Base-by-base conservation (phyloP, 2,888 invertebrate species). In the Vannuccia rotundouncinata region DNA sequence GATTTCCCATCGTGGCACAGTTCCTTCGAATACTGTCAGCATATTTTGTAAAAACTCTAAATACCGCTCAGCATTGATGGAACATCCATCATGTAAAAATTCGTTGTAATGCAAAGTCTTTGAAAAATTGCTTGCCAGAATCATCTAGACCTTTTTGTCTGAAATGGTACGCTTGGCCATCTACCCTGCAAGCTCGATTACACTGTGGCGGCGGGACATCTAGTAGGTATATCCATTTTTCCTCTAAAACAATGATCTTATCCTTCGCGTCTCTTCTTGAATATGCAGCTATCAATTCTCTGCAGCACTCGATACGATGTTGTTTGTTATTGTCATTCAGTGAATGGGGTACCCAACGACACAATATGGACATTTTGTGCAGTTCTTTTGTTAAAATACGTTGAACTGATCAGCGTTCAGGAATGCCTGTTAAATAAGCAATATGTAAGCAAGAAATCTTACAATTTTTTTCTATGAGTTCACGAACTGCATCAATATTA, bases 261-360 rank as follows among this genome's bases (percentile, higher is more conserved):
- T 66, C 66, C 66, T 66, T 66, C 10, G 66, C 66, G 25, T 27
- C 25, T 66, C 66, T 66, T 66, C 66, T 66, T 66, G 66, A 66
- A 66, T 66, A 66, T 66, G 66, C 66, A 66, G 66, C 66, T 66
- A 66, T 66, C 25, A 66, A 66, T 66, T 66, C 66, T 66, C 66
- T 66, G 66, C 66, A 66, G 66, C 66, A 66, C 66, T 66, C 66
- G 66, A 66, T 66, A 22, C 66, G 66, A 22, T 66, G 22, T 66
- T 66, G 66, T 66, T 66, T 66, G 66, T 66, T 66, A 66, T 66
- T 66, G 66, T 66, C 66, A 66, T 66, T 66, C 66, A 66, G 66
- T 66, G 66, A 66, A 66, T 66, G 66, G 66, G 66, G 17, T 66
- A 66, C 66, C 66, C 66, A 66, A 66, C 66, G 66, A 66, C 66